Percentiles rank a stretch among this genome's conserved stretches.
Evolutionary conservation across 2,888 invertebrate species (phyloP).

Genomic region (Allacma fusca): DNA sequence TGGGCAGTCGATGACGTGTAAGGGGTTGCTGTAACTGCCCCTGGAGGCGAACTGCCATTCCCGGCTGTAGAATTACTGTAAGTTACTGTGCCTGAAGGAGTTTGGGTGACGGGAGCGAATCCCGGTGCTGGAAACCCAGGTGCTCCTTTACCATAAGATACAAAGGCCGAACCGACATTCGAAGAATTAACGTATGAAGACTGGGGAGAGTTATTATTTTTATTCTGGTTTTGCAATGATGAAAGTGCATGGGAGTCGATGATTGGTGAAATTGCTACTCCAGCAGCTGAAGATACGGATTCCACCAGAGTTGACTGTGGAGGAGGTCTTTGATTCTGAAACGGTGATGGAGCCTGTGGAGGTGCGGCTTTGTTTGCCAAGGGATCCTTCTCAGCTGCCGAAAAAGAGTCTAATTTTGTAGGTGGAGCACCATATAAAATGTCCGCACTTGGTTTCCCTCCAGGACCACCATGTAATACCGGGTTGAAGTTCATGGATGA

Average conservation of each 20-base stretch:
- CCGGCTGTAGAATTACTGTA: conserved; percentile 41
- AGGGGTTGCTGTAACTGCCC: conserved; percentile 20
- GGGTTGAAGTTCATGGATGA: conserved; percentile 56
- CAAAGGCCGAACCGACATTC: conserved; percentile 59
- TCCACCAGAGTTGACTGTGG: conserved; percentile 46
- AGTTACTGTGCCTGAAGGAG: conserved; percentile 37
- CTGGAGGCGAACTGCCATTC: conserved; percentile 26
- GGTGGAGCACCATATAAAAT: conserved; percentile 55
- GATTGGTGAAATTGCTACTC: conserved; percentile 46
- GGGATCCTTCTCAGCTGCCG: conserved; percentile 55
- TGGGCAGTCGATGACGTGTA: conserved; percentile 31
- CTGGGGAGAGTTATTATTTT: conserved; percentile 42
- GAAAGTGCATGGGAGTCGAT: conserved; percentile 40
- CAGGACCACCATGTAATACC: conserved; percentile 52
- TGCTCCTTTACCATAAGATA: conserved; percentile 57
- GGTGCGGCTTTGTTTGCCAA: conserved; percentile 51
- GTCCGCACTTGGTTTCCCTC: conserved; percentile 46
- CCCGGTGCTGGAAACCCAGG: conserved; percentile 61
- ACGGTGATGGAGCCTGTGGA: conserved; percentile 55
- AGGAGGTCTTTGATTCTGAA: conserved; percentile 59
- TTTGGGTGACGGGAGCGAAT: conserved; percentile 51
- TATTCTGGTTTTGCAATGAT: conserved; percentile 34
- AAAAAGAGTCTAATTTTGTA: conserved; percentile 44
- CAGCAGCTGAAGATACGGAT: conserved; percentile 26
- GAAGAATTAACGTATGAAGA: conserved; percentile 50